These are phyloP conservation scores for Girardinus metallicus DNA, from an alignment of 2,797 vertebrate genomes.

Conservation along the genomic window DNA sequence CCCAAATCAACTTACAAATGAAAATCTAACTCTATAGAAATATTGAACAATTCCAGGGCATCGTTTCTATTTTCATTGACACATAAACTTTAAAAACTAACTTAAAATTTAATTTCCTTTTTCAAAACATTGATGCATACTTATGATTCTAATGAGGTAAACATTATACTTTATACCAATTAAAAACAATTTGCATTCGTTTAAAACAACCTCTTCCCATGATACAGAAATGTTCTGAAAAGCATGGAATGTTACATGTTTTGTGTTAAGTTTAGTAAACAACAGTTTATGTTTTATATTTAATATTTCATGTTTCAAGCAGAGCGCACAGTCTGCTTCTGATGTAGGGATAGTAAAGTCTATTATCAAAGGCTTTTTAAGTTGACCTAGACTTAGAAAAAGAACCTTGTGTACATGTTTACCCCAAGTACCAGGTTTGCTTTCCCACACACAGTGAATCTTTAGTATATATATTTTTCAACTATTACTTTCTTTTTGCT, in stretches of 20 bases:
- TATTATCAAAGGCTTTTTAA: neutral
- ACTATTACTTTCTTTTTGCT: neutral
- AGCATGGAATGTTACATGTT: neutral
- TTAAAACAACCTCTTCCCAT: neutral
- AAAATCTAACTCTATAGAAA: neutral
- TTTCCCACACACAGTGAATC: neutral
- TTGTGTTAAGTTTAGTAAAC: neutral
- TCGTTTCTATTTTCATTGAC: neutral
- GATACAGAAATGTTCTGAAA: neutral
- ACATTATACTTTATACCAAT: too few relatives aligned
- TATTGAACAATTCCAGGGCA: neutral
- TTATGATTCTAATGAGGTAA: too few relatives aligned
- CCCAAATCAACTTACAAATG: neutral
- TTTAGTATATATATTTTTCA: neutral
- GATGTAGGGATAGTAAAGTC: neutral
- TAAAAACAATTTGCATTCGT: neutral
- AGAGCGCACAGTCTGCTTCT: neutral
- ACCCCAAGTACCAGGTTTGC: neutral
- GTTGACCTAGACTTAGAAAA: neutral
- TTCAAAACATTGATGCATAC: too few relatives aligned
- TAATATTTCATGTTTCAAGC: neutral
- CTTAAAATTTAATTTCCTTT: neutral
- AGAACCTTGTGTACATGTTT: neutral
- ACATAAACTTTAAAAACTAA: neutral
- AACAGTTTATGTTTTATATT: neutral